These are phyloP conservation scores for Cercocebus atys DNA, from an alignment of 2,113 vertebrate species.

Conservation along the genomic window DNA sequence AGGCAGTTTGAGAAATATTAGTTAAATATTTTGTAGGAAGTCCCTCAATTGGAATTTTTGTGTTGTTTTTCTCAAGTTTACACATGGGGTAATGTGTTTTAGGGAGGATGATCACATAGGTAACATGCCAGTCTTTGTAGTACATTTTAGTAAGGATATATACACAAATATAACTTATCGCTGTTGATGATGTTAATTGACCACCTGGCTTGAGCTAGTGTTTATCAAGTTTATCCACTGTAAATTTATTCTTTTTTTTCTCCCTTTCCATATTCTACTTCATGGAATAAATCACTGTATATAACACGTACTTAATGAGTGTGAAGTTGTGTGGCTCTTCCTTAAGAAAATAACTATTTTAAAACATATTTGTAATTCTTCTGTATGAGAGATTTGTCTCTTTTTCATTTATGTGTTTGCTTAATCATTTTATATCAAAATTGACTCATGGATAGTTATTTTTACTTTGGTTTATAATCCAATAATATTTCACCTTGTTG, in stretches of 20 bases:
- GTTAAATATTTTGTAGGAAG: background rate
- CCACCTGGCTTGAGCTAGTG: background rate
- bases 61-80: background rate
- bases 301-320: background rate
- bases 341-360: background rate
- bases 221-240: background rate
- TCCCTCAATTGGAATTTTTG: background rate
- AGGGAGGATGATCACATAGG: background rate
- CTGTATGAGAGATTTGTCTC: background rate
- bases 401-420: background rate
- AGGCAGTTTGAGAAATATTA: background rate
- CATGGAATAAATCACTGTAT: background rate
- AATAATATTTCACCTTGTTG: background rate
- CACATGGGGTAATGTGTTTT: background rate
- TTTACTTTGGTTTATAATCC: background rate
- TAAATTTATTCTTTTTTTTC: background rate
- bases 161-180: background rate
- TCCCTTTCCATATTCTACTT: background rate
- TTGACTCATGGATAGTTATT: background rate
- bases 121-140: background rate
- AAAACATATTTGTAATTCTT: background rate
- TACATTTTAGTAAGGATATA: background rate
- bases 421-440: background rate
- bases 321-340: background rate
- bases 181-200: background rate